Base-by-base conservation (phyloP, 2,797 vertebrate species). In the Paratrypauchen microcephalus region DNA sequence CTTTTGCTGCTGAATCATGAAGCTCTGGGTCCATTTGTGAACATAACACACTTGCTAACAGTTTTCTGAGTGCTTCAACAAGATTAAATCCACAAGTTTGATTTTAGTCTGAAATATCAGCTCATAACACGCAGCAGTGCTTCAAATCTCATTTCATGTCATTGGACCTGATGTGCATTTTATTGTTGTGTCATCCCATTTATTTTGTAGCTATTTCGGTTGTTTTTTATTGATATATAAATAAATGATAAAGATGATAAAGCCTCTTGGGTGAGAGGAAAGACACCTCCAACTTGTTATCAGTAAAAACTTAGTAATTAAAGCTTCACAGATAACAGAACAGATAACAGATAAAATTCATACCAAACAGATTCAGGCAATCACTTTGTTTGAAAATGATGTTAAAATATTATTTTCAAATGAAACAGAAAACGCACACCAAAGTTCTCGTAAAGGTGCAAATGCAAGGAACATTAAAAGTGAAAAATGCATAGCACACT, bases 261-360 rank as follows among this genome's bases (percentile, higher is more conserved):
- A 41, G 39, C 2, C 39, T 41, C 4, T 13, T 41, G 39, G 39
- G 32, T 2, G 8, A 9, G 32, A 9, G 32, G 32, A 7, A 36
- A 9, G 2, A 52, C 12, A n/a, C 8, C 18, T 7, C 8, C 48
- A n/a, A 52, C 50, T 50, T 50, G 36, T 21, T 54, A 78, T 66
- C 13, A 36, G 28, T 63, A 90, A 19, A 50, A 50, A 19, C 47
- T 50, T 18, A 2, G 2, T 36, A 36, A 36, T 36, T 36, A 9
- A 32, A 32, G 28, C 28, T 30, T 30, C 28, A 6, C 30, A 32
- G 5, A 7, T 6, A 32, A 32, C 30, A 32, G 30, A 32, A 1
- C n/a, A n/a, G n/a, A n/a, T n/a, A n/a, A 30, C 12, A 9, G 6
- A 2, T 45, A 15, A 45, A 45, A 45, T 45, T 2, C 41, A 41